Base-by-base conservation (phyloP, 1,140 invertebrate species). In the Paraescarpia echinospica region DNA sequence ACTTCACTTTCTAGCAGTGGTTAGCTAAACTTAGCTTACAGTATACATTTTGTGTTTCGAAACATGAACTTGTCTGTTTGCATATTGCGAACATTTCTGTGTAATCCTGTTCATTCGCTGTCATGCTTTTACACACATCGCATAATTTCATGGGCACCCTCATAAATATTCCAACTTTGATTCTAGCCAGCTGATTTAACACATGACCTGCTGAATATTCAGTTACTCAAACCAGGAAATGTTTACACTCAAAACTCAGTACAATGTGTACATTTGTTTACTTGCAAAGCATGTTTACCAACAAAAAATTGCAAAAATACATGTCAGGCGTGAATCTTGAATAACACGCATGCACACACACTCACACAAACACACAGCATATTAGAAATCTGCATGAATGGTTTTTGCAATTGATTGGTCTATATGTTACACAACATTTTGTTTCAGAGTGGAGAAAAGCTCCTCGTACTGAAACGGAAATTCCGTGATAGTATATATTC, bases 381-480 rank as follows among this genome's bases (percentile, higher is more conserved):
- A 41, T 41, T 41, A 41, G 4, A 41, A 12, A 41, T 41, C 4
- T 41, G 41, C 12, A n/a, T n/a, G n/a, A 41, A 41, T 12, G 12
- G 4, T 6, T 41, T 41, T 41, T 41, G 8, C 59, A 77, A 2
- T 31, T 77, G 59, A 77, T 18, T 1, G 59, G 22, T 2, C 1
- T 77, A 18, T 77, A 0, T 77, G 59, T 77, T 77, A 18, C 27
- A 77, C 27, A 22, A 4, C 89, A n/a, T 8, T 33, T 89, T 59
- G 22, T 59, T 91, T 33, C 59, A 91, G 51, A 59, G 34, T 92
- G 93, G 93, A 33, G 92, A 92, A 34, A 93, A 93, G 91, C 35
- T 93, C 33, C 48, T 93, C 0, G 89, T 93, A 12, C 91, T 93
- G 91, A 93, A 93, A 91, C 92, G 92, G 34, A 93, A 93, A 91